Conservation (phyloP, 2,888 invertebrate genomes). For the Nemotelus nigrinus region DNA sequence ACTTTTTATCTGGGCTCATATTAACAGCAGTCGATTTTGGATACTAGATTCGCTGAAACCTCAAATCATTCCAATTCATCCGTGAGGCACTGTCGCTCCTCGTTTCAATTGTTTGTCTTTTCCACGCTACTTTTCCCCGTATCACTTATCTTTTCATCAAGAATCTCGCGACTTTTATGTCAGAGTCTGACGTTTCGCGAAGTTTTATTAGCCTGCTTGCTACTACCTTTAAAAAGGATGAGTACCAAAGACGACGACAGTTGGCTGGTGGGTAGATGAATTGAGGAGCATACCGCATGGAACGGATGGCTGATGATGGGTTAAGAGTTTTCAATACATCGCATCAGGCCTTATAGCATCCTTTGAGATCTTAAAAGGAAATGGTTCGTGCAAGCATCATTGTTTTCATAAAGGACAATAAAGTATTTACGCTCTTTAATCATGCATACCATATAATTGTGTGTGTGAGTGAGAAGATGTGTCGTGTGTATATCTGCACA, state of each 20-base stretch:
- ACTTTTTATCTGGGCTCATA: no score
- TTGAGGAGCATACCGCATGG: neutral
- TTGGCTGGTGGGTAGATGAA: neutral
- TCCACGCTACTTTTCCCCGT: neutral
- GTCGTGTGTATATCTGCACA: no score
- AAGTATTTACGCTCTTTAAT: slow-evolving; percentile 49
- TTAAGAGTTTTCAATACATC: slow-evolving; percentile 24
- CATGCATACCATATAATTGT: slow-evolving; percentile 36
- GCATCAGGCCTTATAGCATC: neutral
- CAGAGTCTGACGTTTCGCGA: slow-evolving; percentile 28
- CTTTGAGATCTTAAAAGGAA: neutral
- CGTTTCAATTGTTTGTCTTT: slow-evolving; percentile 9
- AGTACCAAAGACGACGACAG: neutral
- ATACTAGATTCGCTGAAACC: no score
- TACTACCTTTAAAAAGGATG: neutral
- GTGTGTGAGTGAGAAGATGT: neutral
- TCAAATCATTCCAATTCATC: no score
- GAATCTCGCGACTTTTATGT: slow-evolving; percentile 15
- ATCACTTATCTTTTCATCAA: slow-evolving; percentile 18
- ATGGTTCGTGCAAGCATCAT: slow-evolving; percentile 15
- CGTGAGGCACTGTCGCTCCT: no score
- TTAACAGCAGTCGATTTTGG: no score
- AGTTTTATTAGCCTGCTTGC: slow-evolving; percentile 25
- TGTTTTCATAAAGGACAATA: slow-evolving; percentile 48
- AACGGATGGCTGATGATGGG: slow-evolving; percentile 6